Evolutionary conservation across 2,797 vertebrate genomes (phyloP).

Genomic region (Holocentrus rufus): DNA sequence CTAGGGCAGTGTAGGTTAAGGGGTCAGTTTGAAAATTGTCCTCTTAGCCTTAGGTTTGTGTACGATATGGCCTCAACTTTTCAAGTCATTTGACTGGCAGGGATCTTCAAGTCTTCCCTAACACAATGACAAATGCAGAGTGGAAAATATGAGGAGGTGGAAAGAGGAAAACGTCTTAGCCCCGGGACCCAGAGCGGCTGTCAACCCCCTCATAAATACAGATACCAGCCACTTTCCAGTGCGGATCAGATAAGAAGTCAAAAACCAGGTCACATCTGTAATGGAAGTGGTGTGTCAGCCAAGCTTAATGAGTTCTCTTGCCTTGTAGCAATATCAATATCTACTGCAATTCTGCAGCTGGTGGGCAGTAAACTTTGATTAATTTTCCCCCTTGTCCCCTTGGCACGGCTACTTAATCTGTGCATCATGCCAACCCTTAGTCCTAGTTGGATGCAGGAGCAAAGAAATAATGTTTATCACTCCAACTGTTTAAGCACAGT

Average conservation of each 20-base stretch:
- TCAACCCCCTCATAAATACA: conserved; percentile 48
- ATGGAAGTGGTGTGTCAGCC: conserved; percentile 11
- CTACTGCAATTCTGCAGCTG: conserved; percentile 7
- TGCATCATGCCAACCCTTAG: neutral
- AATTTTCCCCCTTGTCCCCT: neutral
- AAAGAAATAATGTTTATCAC: neutral
- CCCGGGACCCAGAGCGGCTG: conserved; percentile 11
- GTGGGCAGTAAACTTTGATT: conserved; percentile 15
- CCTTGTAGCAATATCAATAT: neutral
- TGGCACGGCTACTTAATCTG: neutral
- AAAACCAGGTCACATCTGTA: conserved; percentile 33
- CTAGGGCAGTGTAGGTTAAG: conserved; percentile 2
- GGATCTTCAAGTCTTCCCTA: conserved; percentile 2
- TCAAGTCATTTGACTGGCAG: conserved; percentile 20
- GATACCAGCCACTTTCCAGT: conserved; percentile 14
- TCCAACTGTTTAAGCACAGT: neutral
- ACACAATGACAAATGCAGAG: conserved; percentile 50
- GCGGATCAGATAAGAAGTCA: conserved; percentile 20
- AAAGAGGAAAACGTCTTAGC: conserved; percentile 33
- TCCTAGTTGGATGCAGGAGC: neutral
- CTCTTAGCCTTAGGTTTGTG: conserved; percentile 5
- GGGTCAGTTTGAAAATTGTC: conserved; percentile 14
- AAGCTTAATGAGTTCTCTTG: too few relatives aligned
- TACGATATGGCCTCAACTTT: conserved; percentile 15
- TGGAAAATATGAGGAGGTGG: conserved; percentile 39